Conservation (phyloP, 2,888 invertebrate genomes). For the Campoplex capitator region DNA sequence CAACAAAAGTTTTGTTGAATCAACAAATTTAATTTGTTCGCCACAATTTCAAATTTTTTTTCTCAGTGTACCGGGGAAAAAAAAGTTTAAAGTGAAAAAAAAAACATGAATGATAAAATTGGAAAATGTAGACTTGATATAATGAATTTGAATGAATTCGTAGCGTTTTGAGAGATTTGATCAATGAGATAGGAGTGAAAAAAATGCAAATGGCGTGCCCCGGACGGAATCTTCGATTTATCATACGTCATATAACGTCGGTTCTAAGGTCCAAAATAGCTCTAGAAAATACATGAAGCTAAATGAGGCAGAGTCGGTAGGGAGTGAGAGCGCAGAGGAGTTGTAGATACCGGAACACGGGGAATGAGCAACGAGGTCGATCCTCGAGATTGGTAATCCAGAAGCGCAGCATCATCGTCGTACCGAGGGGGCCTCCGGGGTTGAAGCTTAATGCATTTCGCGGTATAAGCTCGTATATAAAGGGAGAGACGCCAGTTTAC, state of each 20-base stretch:
- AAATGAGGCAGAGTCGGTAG: neutral
- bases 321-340: neutral
- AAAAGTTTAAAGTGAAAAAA: too few relatives aligned
- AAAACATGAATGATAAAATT: neutral
- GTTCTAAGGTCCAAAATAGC: neutral
- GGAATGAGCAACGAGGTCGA: slow-evolving; percentile 62
- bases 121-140: too few relatives aligned
- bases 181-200: neutral
- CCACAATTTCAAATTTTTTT: too few relatives aligned
- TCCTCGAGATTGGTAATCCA: slow-evolving; percentile 47
- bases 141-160: neutral
- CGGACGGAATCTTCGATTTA: neutral
- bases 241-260: neutral
- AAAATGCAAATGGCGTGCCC: neutral
- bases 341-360: slow-evolving; percentile 43
- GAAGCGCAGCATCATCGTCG: slow-evolving; percentile 20
- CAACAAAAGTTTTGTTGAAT: too few relatives aligned
- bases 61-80: too few relatives aligned
- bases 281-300: slow-evolving; percentile 4
- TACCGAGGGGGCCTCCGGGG: neutral
- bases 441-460: slow-evolving; percentile 36
- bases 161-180: neutral
- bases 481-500: slow-evolving; percentile 17
- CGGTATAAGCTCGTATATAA: slow-evolving; percentile 42
- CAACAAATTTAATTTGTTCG: too few relatives aligned